A percentile compares a stretch with the other conserved stretches of the same genome.
These are phyloP conservation scores for Panulirus ornatus DNA, from an alignment of 1,140 invertebrate species.

Conservation along the genomic window DNA sequence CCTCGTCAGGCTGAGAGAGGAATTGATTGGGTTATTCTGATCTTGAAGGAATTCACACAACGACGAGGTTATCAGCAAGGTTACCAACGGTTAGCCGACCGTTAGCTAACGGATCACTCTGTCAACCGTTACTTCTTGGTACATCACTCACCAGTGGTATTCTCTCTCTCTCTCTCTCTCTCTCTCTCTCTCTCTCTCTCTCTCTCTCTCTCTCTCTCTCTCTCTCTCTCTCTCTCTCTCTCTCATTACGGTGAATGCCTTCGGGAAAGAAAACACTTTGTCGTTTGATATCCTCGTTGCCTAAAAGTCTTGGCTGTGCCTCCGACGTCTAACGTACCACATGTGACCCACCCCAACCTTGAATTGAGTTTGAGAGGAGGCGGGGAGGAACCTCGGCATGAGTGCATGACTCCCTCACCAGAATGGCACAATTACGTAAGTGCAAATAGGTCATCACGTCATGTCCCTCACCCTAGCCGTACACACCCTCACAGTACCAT, in stretches of 20 bases:
- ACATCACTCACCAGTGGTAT: too few species aligned
- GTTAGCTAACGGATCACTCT: too few species aligned
- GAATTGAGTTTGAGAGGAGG: neutral
- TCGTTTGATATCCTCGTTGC: neutral
- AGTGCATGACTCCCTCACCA: too few species aligned
- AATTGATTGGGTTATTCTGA: too few species aligned
- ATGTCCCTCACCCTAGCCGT: neutral
- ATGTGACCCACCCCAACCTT: neutral
- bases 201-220: neutral
- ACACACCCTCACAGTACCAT: conserved; percentile 12
- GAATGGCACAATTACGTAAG: neutral
- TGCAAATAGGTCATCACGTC: neutral
- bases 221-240: neutral
- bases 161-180: neutral
- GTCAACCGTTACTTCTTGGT: too few species aligned
- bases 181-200: neutral
- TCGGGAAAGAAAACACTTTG: neutral
- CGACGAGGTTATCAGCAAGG: too few species aligned
- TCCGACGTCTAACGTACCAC: neutral
- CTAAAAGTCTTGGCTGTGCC: neutral
- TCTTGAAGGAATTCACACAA: too few species aligned
- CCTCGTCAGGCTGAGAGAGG: too few species aligned
- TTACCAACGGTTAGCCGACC: too few species aligned
- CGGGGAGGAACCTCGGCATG: too few species aligned
- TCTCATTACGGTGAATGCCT: too few species aligned